phyloP scores from a whole-genome alignment of 2,113 vertebrate species.

The Cinclus mexicanus region DNA sequence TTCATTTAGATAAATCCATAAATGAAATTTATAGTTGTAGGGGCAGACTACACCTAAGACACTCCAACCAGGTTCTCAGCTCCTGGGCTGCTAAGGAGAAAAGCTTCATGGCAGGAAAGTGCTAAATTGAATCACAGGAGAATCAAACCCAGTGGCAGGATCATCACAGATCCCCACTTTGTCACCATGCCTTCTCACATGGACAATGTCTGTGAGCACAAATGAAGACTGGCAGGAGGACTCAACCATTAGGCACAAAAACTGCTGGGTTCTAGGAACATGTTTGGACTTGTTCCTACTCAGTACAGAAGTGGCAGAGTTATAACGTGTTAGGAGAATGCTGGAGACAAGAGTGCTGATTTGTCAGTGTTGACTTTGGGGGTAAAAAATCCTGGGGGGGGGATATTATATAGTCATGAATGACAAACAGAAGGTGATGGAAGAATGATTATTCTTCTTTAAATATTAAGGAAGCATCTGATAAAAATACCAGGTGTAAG shows the following conservation, averaged over 20 bases:
- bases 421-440: background rate
- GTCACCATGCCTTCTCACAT: background rate
- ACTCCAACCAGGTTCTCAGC: background rate
- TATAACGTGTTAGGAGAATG: fast-evolving
- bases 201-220: background rate
- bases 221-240: background rate
- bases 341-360: background rate
- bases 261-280: background rate
- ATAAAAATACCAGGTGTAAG: background rate
- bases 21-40: background rate
- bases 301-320: background rate
- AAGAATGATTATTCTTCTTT: background rate
- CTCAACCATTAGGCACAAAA: background rate
- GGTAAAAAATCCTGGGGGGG: background rate
- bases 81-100: background rate
- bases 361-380: background rate
- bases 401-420: background rate
- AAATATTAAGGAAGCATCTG: background rate
- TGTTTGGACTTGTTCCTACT: background rate
- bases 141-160: background rate
- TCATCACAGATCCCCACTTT: background rate
- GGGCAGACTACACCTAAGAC: background rate
- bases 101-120: background rate
- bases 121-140: background rate
- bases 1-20: background rate